Conservation (phyloP, 2,113 vertebrate genomes). For the Prietella phreatophila region DNA sequence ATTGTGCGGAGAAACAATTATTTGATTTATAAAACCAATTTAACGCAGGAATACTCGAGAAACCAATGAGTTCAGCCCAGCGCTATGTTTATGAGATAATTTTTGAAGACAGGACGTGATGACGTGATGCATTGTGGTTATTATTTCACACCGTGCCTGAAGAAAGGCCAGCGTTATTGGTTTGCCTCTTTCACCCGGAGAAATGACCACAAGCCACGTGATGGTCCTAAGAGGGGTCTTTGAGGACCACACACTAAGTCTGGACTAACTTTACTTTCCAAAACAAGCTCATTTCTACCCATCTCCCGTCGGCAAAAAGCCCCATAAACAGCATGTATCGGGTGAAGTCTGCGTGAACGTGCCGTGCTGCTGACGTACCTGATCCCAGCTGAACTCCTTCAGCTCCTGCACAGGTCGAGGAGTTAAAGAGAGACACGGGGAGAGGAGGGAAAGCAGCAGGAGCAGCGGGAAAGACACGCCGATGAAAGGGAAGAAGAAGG, state of each 20-base stretch:
- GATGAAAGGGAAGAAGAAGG: conserved; percentile 46
- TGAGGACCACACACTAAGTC: neutral
- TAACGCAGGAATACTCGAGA: neutral
- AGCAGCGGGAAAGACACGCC: conserved; percentile 58
- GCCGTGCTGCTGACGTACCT: conserved; percentile 71
- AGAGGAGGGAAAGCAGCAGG: conserved; percentile 55
- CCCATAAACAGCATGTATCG: neutral
- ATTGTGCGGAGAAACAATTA: neutral
- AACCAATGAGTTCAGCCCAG: no score
- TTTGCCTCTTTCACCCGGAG: neutral
- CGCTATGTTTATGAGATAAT: neutral
- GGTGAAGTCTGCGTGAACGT: neutral
- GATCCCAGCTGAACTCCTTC: conserved; percentile 92
- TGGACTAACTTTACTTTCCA: neutral
- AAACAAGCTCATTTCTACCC: neutral
- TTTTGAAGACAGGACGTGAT: neutral
- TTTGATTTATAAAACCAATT: neutral
- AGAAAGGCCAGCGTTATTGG: neutral
- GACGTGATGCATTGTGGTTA: neutral
- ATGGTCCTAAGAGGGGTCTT: neutral
- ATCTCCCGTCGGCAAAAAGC: neutral
- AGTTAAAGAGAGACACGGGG: conserved; percentile 50
- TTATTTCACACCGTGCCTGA: neutral
- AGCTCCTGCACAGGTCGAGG: conserved; percentile 74
- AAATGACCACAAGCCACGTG: neutral